Evolutionary conservation across 2,888 invertebrate species (phyloP), one percentile per base, ranked within the genome.

Genomic region (Lamproptera curius): DNA sequence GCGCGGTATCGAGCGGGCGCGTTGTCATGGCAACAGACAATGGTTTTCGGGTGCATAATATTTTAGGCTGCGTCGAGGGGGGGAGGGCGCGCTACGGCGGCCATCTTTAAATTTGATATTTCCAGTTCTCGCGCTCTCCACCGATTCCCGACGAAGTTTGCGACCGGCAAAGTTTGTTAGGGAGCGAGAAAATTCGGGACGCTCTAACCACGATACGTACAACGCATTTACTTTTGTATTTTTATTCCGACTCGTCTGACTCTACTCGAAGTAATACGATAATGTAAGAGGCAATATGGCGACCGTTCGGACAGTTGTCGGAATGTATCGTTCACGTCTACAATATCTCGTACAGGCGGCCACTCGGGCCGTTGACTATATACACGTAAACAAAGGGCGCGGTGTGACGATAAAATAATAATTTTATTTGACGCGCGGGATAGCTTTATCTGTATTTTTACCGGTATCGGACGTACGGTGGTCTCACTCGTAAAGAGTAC

Each of bases 21-120:
- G 88, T 88, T 73, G 84, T 76, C 81, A 86, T 86, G 76, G 83
- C 67, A 88, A 88, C 88, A 84, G 87, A 86, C 86, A 87, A 86
- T 85, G 86, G 86, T 74, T 87, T 87, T 87, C 76, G 87, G 88
- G 87, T 88, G 88, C 87, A 88, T 88, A 88, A 88, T 87, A 87
- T 88, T 87, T 88, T 87, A 85, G 83, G 83, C 77, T 81, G 78
- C 82, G 85, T 69, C 75, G 74, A 75, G 75, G 73, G 61, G 67
- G 67, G 67, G 68, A 67, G 73, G 68, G 67, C 67, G 67, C 67
- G 72, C 68, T 74, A 65, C 61, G 76, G 80, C 83, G 70, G 87
- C 87, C 88, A 87, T 88, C 84, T 86, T 88, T 84, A 85, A 85
- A 87, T 82, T 83, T 78, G n/a, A 83, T 84, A 81, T 86, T 85